phyloP scores from a whole-genome alignment of 37 sponge, comb jelly and placozoan species.

The Amphimedon queenslandica region DNA sequence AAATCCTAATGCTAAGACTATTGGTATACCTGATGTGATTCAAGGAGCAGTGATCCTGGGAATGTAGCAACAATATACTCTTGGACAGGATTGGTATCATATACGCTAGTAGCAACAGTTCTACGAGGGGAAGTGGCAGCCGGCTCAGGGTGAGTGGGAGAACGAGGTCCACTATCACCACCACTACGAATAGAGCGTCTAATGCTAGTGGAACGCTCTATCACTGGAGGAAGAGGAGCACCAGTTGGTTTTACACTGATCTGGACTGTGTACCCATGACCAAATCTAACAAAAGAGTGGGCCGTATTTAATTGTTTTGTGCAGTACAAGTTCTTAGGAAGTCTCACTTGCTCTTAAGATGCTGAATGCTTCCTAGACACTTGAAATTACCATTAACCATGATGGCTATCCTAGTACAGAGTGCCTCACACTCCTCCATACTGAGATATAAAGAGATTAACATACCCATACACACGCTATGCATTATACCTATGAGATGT shows the following conservation, averaged over 20 bases:
- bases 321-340: neutral
- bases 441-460: conserved; percentile 20
- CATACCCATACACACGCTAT: neutral
- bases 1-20: neutral
- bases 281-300: conserved; percentile 44
- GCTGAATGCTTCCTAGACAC: conserved; percentile 84
- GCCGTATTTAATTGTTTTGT: too few relatives aligned
- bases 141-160: neutral
- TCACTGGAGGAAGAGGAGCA: neutral
- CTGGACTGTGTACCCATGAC: conserved; percentile 63
- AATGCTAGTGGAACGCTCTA: neutral
- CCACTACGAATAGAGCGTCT: neutral
- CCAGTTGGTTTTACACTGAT: conserved; percentile 31
- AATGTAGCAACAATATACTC: conserved; percentile 74
- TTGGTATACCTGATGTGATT: conserved; percentile 88
- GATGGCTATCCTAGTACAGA: conserved; percentile 83
- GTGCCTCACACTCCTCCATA: conserved; percentile 96
- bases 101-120: conserved; percentile 17
- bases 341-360: conserved; percentile 83
- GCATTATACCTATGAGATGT: conserved; percentile 69
- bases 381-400: conserved; percentile 92
- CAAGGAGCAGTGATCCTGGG: conserved; percentile 61
- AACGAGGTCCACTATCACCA: neutral
- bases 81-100: conserved; percentile 46
- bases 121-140: neutral